A percentile compares a stretch with the other conserved stretches of the same genome.
phyloP scores from a whole-genome alignment of 2,113 vertebrate genomes.

The Mola mola region DNA sequence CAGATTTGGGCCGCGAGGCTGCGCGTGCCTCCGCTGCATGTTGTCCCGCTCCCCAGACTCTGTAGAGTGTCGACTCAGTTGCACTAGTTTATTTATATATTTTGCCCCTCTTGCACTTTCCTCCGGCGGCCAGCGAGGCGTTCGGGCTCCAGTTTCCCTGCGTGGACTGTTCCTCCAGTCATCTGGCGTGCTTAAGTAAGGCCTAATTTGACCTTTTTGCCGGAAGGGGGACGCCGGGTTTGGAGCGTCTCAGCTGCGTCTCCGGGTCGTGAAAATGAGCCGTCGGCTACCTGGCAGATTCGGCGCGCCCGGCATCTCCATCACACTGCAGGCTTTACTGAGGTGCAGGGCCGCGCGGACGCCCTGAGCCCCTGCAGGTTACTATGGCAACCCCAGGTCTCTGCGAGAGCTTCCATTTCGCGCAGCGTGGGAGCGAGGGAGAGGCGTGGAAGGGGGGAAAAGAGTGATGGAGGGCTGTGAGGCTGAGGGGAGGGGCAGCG shows the following conservation, averaged over 20 bases:
- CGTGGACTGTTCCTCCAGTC: conserved; percentile 29
- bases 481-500: conserved; percentile 37
- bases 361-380: conserved; percentile 73
- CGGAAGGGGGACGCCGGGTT: neutral
- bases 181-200: too few species aligned
- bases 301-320: conserved; percentile 1
- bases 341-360: conserved; percentile 58
- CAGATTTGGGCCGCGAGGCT: conserved; percentile 35
- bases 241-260: too few species aligned
- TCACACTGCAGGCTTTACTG: conserved; percentile 26
- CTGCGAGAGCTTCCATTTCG: conserved; percentile 78
- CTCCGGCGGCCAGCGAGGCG: conserved; percentile 28
- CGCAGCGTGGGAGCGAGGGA: conserved; percentile 75
- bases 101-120: conserved; percentile 65
- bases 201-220: neutral
- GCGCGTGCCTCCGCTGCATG: conserved; percentile 40
- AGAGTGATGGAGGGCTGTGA: conserved; percentile 10
- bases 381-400: conserved; percentile 82
- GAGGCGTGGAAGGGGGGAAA: conserved; percentile 19
- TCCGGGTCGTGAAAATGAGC: too few species aligned
- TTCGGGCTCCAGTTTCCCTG: conserved; percentile 45
- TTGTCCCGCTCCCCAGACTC: conserved; percentile 48
- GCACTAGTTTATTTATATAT: conserved; percentile 69
- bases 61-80: conserved; percentile 62
- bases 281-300: neutral